phyloP scores from a whole-genome alignment of 2,888 invertebrate genomes.

The Xanthia togata region DNA sequence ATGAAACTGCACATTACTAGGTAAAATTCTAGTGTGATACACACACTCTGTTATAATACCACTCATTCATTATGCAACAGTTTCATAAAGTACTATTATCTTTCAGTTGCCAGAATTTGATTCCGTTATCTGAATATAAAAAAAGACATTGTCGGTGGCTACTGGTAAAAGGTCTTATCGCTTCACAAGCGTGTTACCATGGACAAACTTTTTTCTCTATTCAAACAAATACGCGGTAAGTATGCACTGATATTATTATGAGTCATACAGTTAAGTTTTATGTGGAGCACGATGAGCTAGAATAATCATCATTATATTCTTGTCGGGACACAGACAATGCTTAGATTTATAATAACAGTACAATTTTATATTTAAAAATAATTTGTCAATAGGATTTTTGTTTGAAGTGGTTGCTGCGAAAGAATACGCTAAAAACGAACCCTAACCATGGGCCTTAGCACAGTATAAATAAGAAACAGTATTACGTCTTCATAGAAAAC shows the following conservation, averaged over 20 bases:
- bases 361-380: background rate
- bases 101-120: conserved; percentile 55
- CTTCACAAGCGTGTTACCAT: conserved; percentile 50
- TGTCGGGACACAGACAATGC: background rate
- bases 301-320: conserved; percentile 16
- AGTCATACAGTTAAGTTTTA: conserved; percentile 4
- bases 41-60: too few relatives aligned
- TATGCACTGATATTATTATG: conserved; percentile 17
- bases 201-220: conserved; percentile 35
- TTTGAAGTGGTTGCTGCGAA: background rate
- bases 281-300: background rate
- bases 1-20: too few relatives aligned
- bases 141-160: conserved; percentile 49
- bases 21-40: too few relatives aligned
- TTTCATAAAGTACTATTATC: background rate
- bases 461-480: too few relatives aligned
- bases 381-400: background rate
- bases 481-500: too few relatives aligned
- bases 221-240: conserved; percentile 24
- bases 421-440: background rate
- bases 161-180: conserved; percentile 50
- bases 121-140: conserved; percentile 58
- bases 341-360: background rate
- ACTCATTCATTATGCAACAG: too few relatives aligned
- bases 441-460: background rate